These are phyloP conservation scores for Antechinus flavipes DNA, from an alignment of 2,113 vertebrate species.

Conservation along the genomic window DNA sequence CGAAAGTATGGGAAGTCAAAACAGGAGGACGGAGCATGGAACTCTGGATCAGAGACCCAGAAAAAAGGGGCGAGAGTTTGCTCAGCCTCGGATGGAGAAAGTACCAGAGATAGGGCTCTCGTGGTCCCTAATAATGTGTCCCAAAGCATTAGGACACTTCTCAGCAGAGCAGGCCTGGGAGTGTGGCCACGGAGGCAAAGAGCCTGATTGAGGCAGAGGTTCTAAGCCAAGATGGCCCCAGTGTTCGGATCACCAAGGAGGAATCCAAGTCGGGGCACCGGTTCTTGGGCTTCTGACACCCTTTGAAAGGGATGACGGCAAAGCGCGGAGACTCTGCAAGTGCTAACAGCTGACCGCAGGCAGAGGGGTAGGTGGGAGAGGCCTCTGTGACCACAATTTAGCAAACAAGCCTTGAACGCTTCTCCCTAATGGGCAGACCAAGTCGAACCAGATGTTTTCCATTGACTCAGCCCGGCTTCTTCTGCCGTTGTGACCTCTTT, in stretches of 20 bases:
- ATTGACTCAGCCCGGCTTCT: neutral
- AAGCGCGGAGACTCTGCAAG: neutral
- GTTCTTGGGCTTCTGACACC: neutral
- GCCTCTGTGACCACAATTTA: neutral
- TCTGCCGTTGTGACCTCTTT: neutral
- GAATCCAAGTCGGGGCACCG: neutral
- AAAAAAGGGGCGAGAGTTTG: neutral
- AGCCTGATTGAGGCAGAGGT: too few relatives aligned
- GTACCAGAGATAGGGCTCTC: too few relatives aligned
- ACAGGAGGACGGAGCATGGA: neutral
- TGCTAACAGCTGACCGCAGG: neutral
- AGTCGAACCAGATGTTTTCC: neutral
- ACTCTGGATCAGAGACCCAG: neutral
- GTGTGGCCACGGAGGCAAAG: too few relatives aligned
- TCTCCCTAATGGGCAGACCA: constrained; percentile 1
- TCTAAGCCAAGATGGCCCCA: too few relatives aligned
- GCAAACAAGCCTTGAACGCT: constrained; percentile 5
- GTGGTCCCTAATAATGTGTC: too few relatives aligned
- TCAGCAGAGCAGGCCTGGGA: neutral
- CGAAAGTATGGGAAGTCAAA: neutral
- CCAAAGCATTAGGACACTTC: neutral
- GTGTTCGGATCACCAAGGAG: neutral
- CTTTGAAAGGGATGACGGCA: neutral
- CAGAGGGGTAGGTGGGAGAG: neutral
- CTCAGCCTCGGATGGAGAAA: neutral